Conservation (phyloP, 2,113 vertebrate species). For the Equus przewalskii region DNA sequence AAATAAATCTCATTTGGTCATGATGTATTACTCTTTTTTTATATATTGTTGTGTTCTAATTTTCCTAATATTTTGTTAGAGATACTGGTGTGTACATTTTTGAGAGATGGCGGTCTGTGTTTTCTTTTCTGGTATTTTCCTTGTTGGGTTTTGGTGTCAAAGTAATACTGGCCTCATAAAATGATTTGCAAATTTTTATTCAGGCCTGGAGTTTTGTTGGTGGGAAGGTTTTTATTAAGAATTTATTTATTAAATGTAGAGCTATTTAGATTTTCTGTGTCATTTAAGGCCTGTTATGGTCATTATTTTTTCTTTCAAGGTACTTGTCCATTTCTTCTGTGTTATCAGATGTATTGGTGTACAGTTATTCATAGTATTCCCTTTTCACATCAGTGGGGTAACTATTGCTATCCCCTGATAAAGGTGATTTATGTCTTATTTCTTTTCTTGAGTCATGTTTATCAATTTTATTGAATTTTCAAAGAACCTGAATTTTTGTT, state of each 20-base stretch:
- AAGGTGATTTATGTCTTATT: neutral
- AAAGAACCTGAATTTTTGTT: neutral
- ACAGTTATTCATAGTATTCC: neutral
- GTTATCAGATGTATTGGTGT: neutral
- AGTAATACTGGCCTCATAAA: neutral
- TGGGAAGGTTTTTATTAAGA: neutral
- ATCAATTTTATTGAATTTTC: neutral
- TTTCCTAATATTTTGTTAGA: neutral
- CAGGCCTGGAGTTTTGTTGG: neutral
- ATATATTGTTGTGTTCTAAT: neutral
- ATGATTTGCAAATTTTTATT: neutral
- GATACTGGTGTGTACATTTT: neutral
- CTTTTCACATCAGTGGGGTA: neutral
- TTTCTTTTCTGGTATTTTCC: neutral
- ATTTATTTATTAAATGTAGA: neutral
- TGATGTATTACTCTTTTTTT: neutral
- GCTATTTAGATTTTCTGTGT: neutral
- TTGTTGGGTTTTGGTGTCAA: neutral
- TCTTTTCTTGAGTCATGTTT: neutral
- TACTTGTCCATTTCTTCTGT: neutral
- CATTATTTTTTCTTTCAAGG: neutral
- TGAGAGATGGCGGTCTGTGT: neutral
- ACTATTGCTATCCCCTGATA: neutral
- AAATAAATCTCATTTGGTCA: neutral
- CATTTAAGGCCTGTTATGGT: neutral